Evolutionary conservation across 2,113 vertebrate genomes (phyloP), one percentile per base, ranked within the genome.

Genomic region (Microcebus lehilahytsara): DNA sequence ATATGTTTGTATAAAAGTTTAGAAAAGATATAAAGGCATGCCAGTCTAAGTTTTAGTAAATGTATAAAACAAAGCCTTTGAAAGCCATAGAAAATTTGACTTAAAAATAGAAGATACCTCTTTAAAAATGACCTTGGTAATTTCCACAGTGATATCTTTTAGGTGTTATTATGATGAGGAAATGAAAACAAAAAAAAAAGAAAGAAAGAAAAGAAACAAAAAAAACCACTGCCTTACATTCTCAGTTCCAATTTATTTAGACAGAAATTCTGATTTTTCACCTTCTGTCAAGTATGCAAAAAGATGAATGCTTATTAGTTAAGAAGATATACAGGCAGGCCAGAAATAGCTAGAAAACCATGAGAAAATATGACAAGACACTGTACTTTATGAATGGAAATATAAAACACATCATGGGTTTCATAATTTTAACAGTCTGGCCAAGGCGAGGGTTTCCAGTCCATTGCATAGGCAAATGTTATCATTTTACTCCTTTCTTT

Each of bases 391-490:
- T 95, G 56, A 97, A 67, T 72, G 89, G 62, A 86, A 94, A 77
- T 77, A 69, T 93, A 91, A 98, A 96, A 96, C 40, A 98, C 46
- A 74, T 30, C 60, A 69, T 96, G 97, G 40, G 20, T 19, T 89
- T 97, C 94, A 86, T 95, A 96, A 97, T 96, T 94, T 96, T 92
- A 93, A 66, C 51, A 97, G 96, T 95, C n/a, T 96, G 92, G 89
- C 96, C 87, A 49, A 98, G 85, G 88, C 25, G 4, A 96, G 79
- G 66, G 49, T 97, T 97, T 91, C 97, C 96, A 97, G 92, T 85
- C 86, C 96, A 95, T 97, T 98, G 93, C 86, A 97, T 97, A 98
- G 95, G 71, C 96, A 97, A 97, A 96, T 97, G 88, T 97, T 97
- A 97, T 97, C 96, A 94, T 96, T 96, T 72, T 96, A 87, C 22